These are phyloP conservation scores for Megalops atlanticus DNA, from an alignment of 2,113 vertebrate genomes.

Conservation along the genomic window DNA sequence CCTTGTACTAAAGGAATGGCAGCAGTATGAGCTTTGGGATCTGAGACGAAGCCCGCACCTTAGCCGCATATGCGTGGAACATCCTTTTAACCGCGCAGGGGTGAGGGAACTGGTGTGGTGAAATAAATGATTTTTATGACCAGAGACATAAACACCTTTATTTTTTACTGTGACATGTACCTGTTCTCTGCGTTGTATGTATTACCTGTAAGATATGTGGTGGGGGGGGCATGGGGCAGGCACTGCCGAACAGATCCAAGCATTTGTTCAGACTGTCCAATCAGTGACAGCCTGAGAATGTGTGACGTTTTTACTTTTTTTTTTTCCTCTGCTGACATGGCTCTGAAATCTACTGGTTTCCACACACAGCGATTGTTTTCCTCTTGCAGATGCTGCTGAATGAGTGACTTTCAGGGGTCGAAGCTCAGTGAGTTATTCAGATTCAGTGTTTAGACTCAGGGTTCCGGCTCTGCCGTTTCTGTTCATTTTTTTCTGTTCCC, in stretches of 20 bases:
- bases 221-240: constrained; percentile 7
- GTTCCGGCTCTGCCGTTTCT: constrained; percentile 36
- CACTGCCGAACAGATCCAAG: constrained; percentile 30
- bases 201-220: constrained; percentile 35
- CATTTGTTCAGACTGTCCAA: constrained; percentile 39
- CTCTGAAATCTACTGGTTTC: constrained; percentile 29
- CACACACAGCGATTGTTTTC: neutral
- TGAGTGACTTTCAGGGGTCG: constrained; percentile 41
- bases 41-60: neutral
- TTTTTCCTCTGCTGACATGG: constrained; percentile 21
- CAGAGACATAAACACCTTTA: constrained; percentile 31
- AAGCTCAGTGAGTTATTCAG: constrained; percentile 17
- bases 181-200: constrained; percentile 30
- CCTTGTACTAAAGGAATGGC: neutral
- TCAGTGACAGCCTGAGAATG: constrained; percentile 38
- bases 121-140: constrained; percentile 31
- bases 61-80: neutral
- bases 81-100: neutral
- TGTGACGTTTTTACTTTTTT: constrained; percentile 39
- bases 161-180: constrained; percentile 37
- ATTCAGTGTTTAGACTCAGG: constrained; percentile 45
- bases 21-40: too few species aligned
- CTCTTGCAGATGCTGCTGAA: constrained; percentile 39
- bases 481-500: neutral
- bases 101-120: neutral